phyloP scores from a whole-genome alignment of 2,113 vertebrate species.

The Orcinus orca region DNA sequence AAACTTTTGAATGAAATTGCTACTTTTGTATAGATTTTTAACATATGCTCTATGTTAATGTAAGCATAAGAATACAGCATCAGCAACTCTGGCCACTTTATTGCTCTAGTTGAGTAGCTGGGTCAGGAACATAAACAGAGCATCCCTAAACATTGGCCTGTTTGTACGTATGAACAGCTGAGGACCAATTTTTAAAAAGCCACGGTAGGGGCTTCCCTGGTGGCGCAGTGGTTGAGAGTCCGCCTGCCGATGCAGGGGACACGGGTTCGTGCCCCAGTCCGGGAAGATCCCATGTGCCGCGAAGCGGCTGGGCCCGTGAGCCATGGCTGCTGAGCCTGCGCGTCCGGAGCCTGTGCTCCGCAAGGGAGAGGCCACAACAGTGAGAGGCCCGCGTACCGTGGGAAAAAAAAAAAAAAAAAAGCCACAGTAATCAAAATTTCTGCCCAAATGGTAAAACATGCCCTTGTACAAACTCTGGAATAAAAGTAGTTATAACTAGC shows the following conservation, averaged over 20 bases:
- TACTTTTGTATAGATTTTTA: conserved; percentile 43
- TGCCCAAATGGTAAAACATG: not conserved
- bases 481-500: not conserved
- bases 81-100: not conserved
- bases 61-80: conserved; percentile 6
- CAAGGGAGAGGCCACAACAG: too few relatives aligned
- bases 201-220: not conserved
- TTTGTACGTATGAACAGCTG: not conserved
- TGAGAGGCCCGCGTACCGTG: too few relatives aligned
- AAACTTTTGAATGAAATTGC: not conserved
- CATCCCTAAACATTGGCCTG: not conserved
- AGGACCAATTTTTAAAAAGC: not conserved
- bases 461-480: not conserved
- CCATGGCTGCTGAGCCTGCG: too few relatives aligned
- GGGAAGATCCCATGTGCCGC: too few relatives aligned
- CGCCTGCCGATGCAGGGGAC: too few relatives aligned
- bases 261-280: too few relatives aligned
- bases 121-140: not conserved
- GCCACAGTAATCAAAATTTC: not conserved
- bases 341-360: too few relatives aligned
- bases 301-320: too few relatives aligned
- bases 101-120: not conserved
- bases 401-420: not conserved
- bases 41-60: not conserved
- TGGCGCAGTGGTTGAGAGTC: too few relatives aligned